Evolutionary conservation across 2,888 invertebrate genomes (phyloP), one percentile per base, ranked within the genome.

Genomic region (Leptinotarsa rubiginosa): DNA sequence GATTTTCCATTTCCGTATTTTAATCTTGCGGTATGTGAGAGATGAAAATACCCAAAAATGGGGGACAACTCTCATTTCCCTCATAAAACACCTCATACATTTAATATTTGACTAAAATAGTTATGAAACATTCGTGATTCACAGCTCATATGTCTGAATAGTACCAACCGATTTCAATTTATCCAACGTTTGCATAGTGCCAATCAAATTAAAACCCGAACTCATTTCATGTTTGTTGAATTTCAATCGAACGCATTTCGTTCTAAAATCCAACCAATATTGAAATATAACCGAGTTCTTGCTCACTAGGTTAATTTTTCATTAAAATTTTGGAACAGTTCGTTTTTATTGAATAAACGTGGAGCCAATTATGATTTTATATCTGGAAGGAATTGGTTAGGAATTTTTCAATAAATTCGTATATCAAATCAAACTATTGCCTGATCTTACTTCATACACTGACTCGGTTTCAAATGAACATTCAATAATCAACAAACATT

Each of bases 221-320:
- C 56, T 56, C 56, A 62, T 62, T 62, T 62, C 62, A 62, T 31
- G 62, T 16, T 25, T 25, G 62, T 25, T 62, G 62, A 62, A 62
- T 62, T 62, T 62, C n/a, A 25, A 62, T 25, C 18, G 10, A 62
- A 31, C 16, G 13, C 25, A 62, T 41, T 41, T 41, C 16, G 31
- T 31, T 31, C 16, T 7, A 15, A 31, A 62, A 62, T 62, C 7
- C 16, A 3, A 62, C 25, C 31, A 20, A 56, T 31, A 62, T 25
- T 16, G 31, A 31, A 62, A 31, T 31, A 31, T 62, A 31, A 62
- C 25, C 16, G 25, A 62, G 3, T 31, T 18, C 31, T 16, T 31
- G 62, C 31, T 31, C 62, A 31, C 31, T 62, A 15, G 25, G 31
- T 7, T 62, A 62, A 56, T 56, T 31, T 62, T 62, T 62, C 31